Evolutionary conservation across 2,888 invertebrate genomes (phyloP), one percentile per base, ranked within the genome.

Genomic region (Hirtodrosophila confusa): DNA sequence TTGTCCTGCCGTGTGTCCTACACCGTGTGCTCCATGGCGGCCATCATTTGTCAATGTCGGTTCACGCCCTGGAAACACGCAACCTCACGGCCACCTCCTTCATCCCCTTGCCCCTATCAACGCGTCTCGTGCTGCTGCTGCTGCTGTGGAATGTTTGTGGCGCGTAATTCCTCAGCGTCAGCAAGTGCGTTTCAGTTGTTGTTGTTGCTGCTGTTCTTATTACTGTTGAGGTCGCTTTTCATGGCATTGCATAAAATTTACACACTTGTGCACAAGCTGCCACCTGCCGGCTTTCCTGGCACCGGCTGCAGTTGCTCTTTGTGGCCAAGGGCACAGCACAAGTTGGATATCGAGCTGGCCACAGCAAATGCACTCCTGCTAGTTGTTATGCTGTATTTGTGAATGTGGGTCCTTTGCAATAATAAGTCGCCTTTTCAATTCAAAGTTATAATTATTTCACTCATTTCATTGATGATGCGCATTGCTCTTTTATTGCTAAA

Each of bases 21-120:
- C 66, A 65, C 55, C 56, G 66, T 86, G 83, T 67, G 69, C 35
- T 65, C 35, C 68, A 56, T 63, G 51, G 62, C 69, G 62, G 72
- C 58, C 75, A 82, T 85, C 87, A 87, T 82, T 82, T 87, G 87
- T 82, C 82, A 87, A 87, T 75, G 82, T 82, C 82, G 36, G 68
- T 69, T 57, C 82, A 65, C 69, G 66, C 75, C 68, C 63, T 50
- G 49, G 41, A 63, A 69, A 71, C 86, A 77, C 84, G 80, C 80
- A 83, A 86, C 70, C 76, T 65, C 86, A 75, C 62, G 51, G 56
- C 53, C 64, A 57, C 8, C 31, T 23, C 10, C 40, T 3, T 24
- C 24, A 9, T 1, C 31, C 9, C 31, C 4, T 31, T 9, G 7
- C 31, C 31, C 0, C 7, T 2, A 6, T 55, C 75, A 71, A 31